These are phyloP conservation scores for Erpobdella octoculata DNA, from an alignment of 2,888 invertebrate genomes.

Conservation along the genomic window DNA sequence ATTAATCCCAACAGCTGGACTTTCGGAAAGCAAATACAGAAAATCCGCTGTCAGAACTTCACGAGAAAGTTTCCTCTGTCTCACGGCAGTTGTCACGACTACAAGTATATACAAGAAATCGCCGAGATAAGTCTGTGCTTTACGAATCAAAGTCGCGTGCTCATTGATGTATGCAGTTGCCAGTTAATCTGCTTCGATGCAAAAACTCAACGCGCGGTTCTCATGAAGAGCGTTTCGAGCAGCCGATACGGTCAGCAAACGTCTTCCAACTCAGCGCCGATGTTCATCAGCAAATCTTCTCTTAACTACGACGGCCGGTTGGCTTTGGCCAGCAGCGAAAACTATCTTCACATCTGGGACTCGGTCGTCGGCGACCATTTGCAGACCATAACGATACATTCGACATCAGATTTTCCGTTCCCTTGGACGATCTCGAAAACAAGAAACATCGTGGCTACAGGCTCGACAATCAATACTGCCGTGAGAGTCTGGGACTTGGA, in stretches of 20 bases:
- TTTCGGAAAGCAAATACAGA: slow-evolving; percentile 32
- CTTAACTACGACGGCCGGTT: slow-evolving; percentile 34
- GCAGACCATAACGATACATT: slow-evolving; percentile 34
- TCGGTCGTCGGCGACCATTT: slow-evolving; percentile 25
- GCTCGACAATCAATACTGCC: slow-evolving; percentile 38
- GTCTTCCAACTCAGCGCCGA: too few species aligned
- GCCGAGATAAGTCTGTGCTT: slow-evolving; percentile 34
- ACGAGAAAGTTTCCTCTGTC: neutral
- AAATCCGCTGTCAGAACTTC: slow-evolving; percentile 29
- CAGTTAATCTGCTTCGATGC: slow-evolving; percentile 34
- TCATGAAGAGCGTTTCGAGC: slow-evolving; percentile 26
- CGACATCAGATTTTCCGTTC: slow-evolving; percentile 33
- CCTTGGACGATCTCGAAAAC: slow-evolving; percentile 31
- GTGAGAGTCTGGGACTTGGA: slow-evolving; percentile 38
- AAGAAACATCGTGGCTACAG: slow-evolving; percentile 37
- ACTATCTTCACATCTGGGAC: slow-evolving; percentile 37
- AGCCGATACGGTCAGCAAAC: slow-evolving; percentile 14
- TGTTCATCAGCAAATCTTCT: slow-evolving; percentile 27
- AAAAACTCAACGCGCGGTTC: slow-evolving; percentile 4
- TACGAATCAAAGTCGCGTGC: slow-evolving; percentile 26
- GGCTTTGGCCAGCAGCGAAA: slow-evolving; percentile 33
- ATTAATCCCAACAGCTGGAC: slow-evolving; percentile 30
- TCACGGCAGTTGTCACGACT: too few species aligned
- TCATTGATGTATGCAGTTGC: slow-evolving; percentile 35
- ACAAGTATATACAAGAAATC: slow-evolving; percentile 32